Base-by-base conservation (phyloP, 2,113 vertebrate species). In the Vireo altiloquus region DNA sequence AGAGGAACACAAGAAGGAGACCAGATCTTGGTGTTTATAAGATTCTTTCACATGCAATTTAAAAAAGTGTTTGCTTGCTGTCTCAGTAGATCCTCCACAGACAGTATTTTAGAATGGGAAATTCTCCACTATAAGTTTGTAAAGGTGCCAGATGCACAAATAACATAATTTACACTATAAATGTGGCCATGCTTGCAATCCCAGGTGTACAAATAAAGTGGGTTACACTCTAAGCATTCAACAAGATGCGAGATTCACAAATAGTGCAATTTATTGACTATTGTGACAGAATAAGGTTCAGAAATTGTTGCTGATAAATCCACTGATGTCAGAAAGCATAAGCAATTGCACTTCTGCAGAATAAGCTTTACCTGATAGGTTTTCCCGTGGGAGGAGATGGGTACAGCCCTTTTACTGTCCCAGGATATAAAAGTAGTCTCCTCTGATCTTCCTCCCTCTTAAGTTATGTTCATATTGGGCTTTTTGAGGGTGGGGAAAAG, bases 131-230 rank as follows among this genome's bases (percentile, higher is more conserved):
- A 4, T 8, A 57, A 65, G 28, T 46, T 28, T 60, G 11, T 33
- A 40, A 60, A 75, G 20, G 16, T 39, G 19, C 46, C 33, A 66
- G 39, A 24, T n/a, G 17, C 33, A 52, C 37, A 52, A 52, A 21
- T 1, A 82, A 5, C 3, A 4, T 46, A 7, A 60, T 46, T 52
- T 40, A 21, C 13, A 21, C 23, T 53, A 5, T 18, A n/a, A 89
- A 20, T n/a, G 23, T 53, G 64, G 9, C 14, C 20, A 31, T 0
- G 0, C 14, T 47, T 0, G 0, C 39, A n/a, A 35, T 35, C 6
- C 16, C 21, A 68, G 8, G 10, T 35, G 24, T 13, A 31, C 9
- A 61, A 53, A 68, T 47, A 35, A 18, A 10, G 13, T 47, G 39
- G n/a, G 6, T 60, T 60, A n/a, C n/a, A 8, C 9, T 31, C 2